Conservation (phyloP, 2,888 invertebrate genomes). For the Cremastobaeus sp. region DNA sequence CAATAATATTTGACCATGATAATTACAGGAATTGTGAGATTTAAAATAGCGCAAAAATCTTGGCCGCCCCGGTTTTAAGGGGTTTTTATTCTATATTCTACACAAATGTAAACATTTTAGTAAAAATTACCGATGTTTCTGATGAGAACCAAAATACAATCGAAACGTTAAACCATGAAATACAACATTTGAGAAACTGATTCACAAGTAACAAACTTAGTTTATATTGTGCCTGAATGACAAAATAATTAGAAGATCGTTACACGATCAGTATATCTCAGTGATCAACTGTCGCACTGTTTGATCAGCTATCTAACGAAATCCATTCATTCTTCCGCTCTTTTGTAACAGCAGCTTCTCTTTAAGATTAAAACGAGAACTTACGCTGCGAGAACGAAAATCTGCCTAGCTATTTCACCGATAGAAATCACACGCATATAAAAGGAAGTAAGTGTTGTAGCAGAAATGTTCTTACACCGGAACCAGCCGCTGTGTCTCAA, state of each 20-base stretch:
- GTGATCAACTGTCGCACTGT: conserved; percentile 60
- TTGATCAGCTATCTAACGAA: conserved; percentile 35
- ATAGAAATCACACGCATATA: conserved; percentile 43
- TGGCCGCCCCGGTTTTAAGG: too few species aligned
- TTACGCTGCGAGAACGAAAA: conserved; percentile 31
- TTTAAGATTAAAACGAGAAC: conserved; percentile 32
- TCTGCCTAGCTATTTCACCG: conserved; percentile 26
- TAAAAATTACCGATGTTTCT: too few species aligned
- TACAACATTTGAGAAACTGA: too few species aligned
- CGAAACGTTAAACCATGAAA: too few species aligned
- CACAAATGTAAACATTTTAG: too few species aligned
- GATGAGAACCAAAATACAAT: too few species aligned
- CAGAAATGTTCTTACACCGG: conserved; percentile 55
- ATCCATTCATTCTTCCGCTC: conserved; percentile 21
- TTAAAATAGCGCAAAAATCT: too few species aligned
- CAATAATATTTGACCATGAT: too few species aligned
- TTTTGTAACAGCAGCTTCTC: conserved; percentile 19
- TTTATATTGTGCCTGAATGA: conserved; percentile 64
- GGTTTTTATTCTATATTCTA: too few species aligned
- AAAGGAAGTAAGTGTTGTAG: conserved; percentile 32
- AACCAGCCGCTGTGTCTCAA: conserved; percentile 59
- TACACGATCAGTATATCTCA: too few species aligned
- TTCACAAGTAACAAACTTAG: not conserved
- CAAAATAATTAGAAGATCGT: too few species aligned
- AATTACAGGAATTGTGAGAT: too few species aligned